Conservation (phyloP, 2,888 invertebrate genomes). For the Nymphalis c-album region DNA sequence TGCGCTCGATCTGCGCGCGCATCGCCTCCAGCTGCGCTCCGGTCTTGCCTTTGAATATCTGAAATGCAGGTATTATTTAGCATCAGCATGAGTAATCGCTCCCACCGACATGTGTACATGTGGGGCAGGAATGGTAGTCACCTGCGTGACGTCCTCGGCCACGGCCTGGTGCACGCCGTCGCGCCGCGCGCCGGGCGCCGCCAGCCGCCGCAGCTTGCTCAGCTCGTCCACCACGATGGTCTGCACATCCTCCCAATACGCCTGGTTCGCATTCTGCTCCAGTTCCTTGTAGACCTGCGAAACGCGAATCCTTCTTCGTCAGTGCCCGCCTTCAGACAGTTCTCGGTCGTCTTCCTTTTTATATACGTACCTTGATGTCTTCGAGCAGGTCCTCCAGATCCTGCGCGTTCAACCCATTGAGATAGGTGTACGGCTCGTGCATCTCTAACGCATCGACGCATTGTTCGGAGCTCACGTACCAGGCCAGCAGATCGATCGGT, state of each 20-base stretch:
- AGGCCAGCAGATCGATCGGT: slow-evolving; percentile 97
- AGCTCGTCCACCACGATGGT: slow-evolving; percentile 97
- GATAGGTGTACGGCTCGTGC: slow-evolving; percentile 98
- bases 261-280: slow-evolving; percentile 92
- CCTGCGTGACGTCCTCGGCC: slow-evolving; percentile 90
- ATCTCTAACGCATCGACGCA: slow-evolving; percentile 95
- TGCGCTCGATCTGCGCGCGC: slow-evolving; percentile 91
- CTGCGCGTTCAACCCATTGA: slow-evolving; percentile 92
- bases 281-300: slow-evolving; percentile 90
- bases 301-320: neutral
- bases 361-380: slow-evolving; percentile 89
- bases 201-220: slow-evolving; percentile 89
- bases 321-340: neutral
- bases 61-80: slow-evolving; percentile 13
- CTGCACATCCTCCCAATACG: slow-evolving; percentile 98
- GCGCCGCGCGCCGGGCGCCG: slow-evolving; percentile 78
- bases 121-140: slow-evolving; percentile 37
- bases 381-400: slow-evolving; percentile 97
- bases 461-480: slow-evolving; percentile 96
- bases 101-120: too few relatives aligned
- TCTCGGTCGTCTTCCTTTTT: too few relatives aligned
- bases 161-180: slow-evolving; percentile 96
- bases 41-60: slow-evolving; percentile 96
- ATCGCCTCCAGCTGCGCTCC: slow-evolving; percentile 91
- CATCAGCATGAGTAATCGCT: too few relatives aligned